Percentiles rank a stretch among this genome's conserved stretches.
Evolutionary conservation across 2,888 invertebrate genomes (phyloP).

Genomic region (Sphinx pinastri): DNA sequence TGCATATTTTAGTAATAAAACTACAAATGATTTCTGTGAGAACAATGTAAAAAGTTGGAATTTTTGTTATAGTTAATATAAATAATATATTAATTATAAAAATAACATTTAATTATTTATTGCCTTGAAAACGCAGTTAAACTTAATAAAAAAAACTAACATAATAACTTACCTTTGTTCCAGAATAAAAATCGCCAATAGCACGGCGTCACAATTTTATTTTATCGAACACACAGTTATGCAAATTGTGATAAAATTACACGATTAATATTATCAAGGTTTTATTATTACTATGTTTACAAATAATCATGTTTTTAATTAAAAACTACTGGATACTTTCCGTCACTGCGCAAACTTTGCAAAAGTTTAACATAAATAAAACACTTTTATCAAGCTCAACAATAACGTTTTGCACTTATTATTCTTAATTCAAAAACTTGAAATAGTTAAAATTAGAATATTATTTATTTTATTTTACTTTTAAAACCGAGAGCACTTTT

Average conservation of each 20-base stretch:
- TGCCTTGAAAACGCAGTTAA: background rate
- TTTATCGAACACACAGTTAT: background rate
- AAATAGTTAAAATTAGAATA: background rate
- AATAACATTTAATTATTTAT: background rate
- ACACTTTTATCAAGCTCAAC: background rate
- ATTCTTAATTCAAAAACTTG: constrained; percentile 2
- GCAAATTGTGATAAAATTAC: constrained; percentile 1
- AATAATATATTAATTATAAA: no score
- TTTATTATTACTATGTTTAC: background rate
- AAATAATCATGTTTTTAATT: background rate
- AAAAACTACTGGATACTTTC: constrained; percentile 5
- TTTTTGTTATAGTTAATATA: no score
- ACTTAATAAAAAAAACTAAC: background rate
- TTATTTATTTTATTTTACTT: constrained; percentile 14
- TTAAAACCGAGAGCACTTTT: constrained; percentile 22
- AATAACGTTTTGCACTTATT: background rate
- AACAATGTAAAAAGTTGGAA: no score
- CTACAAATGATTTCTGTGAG: no score
- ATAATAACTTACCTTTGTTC: constrained; percentile 17
- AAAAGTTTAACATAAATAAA: constrained; percentile 5
- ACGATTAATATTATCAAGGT: background rate
- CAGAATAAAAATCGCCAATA: background rate
- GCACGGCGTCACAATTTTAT: background rate
- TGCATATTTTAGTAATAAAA: no score
- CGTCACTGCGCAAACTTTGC: constrained; percentile 10